These are phyloP conservation scores for Electrona antarctica DNA, from an alignment of 2,113 vertebrate species.

Conservation along the genomic window DNA sequence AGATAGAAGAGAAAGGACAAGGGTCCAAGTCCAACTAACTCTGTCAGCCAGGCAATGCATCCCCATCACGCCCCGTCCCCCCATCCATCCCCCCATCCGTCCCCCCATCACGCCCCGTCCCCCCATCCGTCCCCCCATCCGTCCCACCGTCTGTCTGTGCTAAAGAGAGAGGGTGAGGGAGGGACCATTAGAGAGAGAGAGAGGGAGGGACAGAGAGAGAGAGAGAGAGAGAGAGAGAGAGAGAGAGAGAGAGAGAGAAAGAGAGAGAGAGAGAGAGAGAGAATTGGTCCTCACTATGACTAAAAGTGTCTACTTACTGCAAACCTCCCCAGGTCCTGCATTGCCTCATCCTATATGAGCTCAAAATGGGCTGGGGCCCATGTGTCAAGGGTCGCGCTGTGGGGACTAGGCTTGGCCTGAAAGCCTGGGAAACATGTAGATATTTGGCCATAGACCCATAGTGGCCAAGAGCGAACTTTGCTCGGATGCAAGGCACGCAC, in stretches of 20 bases:
- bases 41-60: slow-evolving; percentile 56
- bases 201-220: slow-evolving; percentile 1
- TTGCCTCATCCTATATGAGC: slow-evolving; percentile 77
- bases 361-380: slow-evolving; percentile 77
- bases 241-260: not conserved
- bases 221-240: not conserved
- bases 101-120: not conserved
- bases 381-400: slow-evolving; percentile 76
- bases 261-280: slow-evolving; percentile 15
- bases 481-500: slow-evolving; percentile 47
- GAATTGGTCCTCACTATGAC: slow-evolving; percentile 52
- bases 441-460: slow-evolving; percentile 63
- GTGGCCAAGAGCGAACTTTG: slow-evolving; percentile 63
- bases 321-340: slow-evolving; percentile 68
- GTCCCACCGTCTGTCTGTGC: slow-evolving; percentile 34
- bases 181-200: slow-evolving; percentile 2
- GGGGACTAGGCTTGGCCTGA: slow-evolving; percentile 76
- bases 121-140: slow-evolving; percentile 13
- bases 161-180: slow-evolving; percentile 7
- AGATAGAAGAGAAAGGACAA: slow-evolving; percentile 44
- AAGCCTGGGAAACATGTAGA: slow-evolving; percentile 75
- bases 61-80: too few species aligned
- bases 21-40: slow-evolving; percentile 67
- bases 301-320: slow-evolving; percentile 64
- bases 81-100: slow-evolving; percentile 31